phyloP scores from a whole-genome alignment of 2,113 vertebrate species.

The Ornithorhynchus anatinus region DNA sequence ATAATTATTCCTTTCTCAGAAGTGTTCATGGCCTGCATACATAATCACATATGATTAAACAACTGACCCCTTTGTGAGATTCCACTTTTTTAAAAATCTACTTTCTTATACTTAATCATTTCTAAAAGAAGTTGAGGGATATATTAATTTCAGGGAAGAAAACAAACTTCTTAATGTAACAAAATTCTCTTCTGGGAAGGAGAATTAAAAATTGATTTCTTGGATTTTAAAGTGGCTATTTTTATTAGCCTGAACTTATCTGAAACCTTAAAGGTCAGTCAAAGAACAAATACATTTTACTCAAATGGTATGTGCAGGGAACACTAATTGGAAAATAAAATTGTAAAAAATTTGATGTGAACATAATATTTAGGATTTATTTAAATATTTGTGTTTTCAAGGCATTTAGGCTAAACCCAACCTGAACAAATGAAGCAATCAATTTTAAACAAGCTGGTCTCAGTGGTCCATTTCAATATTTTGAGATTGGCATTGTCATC shows the following conservation, averaged over 20 bases:
- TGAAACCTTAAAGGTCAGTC: background rate
- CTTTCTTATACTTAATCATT: too few relatives aligned
- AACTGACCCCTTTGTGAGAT: too few relatives aligned
- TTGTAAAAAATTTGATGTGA: too few relatives aligned
- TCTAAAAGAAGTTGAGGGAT: background rate
- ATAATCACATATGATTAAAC: background rate
- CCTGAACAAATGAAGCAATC: too few relatives aligned
- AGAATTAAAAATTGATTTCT: constrained; percentile 19
- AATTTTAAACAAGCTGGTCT: too few relatives aligned
- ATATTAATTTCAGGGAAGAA: background rate
- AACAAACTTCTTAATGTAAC: background rate
- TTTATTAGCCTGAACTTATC: too few relatives aligned
- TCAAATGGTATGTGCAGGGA: constrained; percentile 13
- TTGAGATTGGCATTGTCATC: too few relatives aligned
- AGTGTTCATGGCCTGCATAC: background rate
- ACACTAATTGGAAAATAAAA: constrained; percentile 9
- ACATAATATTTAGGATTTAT: too few relatives aligned
- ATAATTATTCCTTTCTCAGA: background rate
- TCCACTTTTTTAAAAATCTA: too few relatives aligned
- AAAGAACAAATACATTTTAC: constrained; percentile 1
- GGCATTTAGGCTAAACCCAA: too few relatives aligned
- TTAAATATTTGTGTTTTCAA: too few relatives aligned
- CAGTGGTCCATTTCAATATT: too few relatives aligned
- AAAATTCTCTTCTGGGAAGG: background rate
- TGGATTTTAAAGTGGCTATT: constrained; percentile 1